Conservation (phyloP, 2,113 vertebrate species). For the Spea multiplicata region DNA sequence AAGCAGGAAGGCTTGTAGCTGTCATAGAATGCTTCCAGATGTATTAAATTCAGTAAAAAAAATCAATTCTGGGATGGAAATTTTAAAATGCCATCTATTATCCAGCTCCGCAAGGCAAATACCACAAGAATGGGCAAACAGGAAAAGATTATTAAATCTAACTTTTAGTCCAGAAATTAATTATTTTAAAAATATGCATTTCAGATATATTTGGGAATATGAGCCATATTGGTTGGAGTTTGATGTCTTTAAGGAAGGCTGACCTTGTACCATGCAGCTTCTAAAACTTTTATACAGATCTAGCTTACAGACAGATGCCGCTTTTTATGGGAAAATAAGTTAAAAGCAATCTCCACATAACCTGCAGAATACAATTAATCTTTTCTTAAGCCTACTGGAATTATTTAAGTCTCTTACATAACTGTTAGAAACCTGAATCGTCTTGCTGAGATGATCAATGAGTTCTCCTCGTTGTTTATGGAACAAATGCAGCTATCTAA, state of each 20-base stretch:
- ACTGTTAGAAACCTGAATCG: too few species aligned
- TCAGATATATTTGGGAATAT: background rate
- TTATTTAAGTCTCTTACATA: background rate
- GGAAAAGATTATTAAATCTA: too few species aligned
- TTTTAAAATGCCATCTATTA: background rate
- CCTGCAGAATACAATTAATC: background rate
- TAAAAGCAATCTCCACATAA: background rate
- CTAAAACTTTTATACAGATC: too few species aligned
- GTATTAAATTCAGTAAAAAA: background rate
- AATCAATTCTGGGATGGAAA: slow-evolving; percentile 15
- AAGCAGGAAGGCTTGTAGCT: slow-evolving; percentile 19
- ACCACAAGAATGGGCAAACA: background rate
- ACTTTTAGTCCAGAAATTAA: background rate
- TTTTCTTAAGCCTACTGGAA: slow-evolving; percentile 11
- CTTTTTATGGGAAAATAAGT: slow-evolving; percentile 2
- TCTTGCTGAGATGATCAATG: too few species aligned
- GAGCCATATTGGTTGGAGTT: background rate
- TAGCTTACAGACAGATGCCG: too few species aligned
- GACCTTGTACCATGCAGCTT: too few species aligned
- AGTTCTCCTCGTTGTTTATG: too few species aligned
- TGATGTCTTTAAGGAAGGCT: too few species aligned
- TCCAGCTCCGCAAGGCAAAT: background rate
- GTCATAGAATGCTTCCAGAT: slow-evolving; percentile 26
- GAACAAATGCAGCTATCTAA: too few species aligned
- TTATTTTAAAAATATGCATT: background rate